Evolutionary conservation across 1,140 invertebrate species (phyloP).

Genomic region (Drosophila simulans): DNA sequence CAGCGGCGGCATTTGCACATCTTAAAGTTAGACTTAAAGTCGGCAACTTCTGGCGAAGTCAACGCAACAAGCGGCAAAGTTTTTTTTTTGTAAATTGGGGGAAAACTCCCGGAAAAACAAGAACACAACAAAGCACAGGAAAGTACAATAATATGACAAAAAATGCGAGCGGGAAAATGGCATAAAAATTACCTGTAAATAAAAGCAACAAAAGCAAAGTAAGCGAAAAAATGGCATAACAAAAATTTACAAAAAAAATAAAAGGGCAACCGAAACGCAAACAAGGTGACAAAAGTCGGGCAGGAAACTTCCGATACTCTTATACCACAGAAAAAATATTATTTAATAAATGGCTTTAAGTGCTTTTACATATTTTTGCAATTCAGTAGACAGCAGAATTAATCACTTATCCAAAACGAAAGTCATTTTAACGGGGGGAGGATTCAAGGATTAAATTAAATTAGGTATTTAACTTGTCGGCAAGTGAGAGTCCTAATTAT

Average conservation of each 20-base stretch:
- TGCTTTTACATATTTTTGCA: not conserved
- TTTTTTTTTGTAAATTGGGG: constrained; percentile 9
- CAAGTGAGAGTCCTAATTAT: not conserved
- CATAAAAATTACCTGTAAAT: constrained; percentile 63
- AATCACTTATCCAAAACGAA: not conserved
- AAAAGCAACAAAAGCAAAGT: constrained; percentile 40
- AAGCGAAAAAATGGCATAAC: constrained; percentile 29
- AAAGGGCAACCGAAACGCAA: constrained; percentile 17
- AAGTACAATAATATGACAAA: constrained; percentile 3
- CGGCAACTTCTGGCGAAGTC: constrained; percentile 34
- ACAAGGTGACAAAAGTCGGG: constrained; percentile 5
- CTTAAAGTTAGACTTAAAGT: constrained; percentile 49
- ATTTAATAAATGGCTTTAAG: not conserved
- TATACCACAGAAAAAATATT: not conserved
- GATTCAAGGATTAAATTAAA: not conserved
- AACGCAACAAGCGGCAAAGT: constrained; percentile 32
- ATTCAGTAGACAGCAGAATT: too few species aligned
- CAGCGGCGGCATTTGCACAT: constrained; percentile 3
- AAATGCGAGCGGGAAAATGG: constrained; percentile 17
- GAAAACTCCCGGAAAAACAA: not conserved
- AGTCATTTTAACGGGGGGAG: not conserved
- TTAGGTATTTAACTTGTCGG: not conserved
- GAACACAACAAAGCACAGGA: constrained; percentile 2
- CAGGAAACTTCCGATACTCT: not conserved
- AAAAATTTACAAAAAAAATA: constrained; percentile 2